phyloP scores from a whole-genome alignment of 2,797 vertebrate genomes.

The Enteromius radiatus region DNA sequence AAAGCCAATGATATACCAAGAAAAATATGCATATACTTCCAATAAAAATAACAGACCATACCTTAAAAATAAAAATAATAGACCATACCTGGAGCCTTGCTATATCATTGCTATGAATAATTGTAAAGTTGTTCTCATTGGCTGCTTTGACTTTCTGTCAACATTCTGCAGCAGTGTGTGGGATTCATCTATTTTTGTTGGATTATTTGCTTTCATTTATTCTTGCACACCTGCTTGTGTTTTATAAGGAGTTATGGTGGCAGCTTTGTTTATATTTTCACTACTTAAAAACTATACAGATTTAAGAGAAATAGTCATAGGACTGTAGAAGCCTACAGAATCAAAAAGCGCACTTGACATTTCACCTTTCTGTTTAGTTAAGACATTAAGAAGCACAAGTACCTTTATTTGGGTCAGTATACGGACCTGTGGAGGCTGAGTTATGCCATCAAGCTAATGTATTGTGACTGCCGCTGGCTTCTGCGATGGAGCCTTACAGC shows the following conservation, averaged over 20 bases:
- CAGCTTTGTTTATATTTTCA: neutral
- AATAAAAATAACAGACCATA: neutral
- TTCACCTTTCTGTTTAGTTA: constrained; percentile 10
- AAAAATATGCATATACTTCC: neutral
- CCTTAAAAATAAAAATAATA: neutral
- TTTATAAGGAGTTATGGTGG: neutral
- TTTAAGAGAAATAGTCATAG: neutral
- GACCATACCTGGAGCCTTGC: neutral
- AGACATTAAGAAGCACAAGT: constrained; percentile 23
- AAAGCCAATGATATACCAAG: neutral
- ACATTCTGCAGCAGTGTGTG: no score
- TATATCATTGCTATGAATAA: neutral
- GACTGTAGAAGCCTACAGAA: neutral
- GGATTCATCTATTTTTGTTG: neutral
- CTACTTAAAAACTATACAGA: neutral
- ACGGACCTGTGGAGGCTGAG: constrained; percentile 74
- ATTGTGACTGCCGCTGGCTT: constrained; percentile 89
- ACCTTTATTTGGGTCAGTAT: constrained; percentile 38
- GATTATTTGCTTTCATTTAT: neutral
- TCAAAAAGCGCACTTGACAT: neutral
- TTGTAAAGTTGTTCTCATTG: neutral
- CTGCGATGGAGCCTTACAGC: constrained; percentile 89
- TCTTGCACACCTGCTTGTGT: neutral
- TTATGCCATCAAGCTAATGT: constrained; percentile 91
- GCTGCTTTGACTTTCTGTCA: neutral